Evolutionary conservation across 2,888 invertebrate species (phyloP).

Genomic region (Sipunculus nudus): DNA sequence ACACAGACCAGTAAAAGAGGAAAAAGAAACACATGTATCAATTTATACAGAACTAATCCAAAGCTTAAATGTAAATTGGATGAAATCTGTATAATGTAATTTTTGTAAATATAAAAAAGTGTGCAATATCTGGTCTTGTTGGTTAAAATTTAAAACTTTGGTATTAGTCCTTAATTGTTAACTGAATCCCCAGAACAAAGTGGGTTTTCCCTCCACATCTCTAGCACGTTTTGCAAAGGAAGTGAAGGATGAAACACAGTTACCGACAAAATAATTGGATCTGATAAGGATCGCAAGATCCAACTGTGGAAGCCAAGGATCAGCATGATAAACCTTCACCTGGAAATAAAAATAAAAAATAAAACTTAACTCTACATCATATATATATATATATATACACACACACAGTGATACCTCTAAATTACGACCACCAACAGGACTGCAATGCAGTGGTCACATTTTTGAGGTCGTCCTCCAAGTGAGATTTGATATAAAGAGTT

Average conservation of each 20-base stretch:
- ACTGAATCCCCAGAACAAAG: conserved; percentile 51
- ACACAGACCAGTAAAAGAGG: too few species aligned
- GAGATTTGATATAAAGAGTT: too few species aligned
- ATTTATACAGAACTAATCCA: too few species aligned
- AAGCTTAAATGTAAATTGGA: too few species aligned
- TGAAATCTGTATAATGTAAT: too few species aligned
- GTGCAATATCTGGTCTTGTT: too few species aligned
- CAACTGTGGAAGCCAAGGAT: conserved; percentile 62
- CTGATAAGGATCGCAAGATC: conserved; percentile 60
- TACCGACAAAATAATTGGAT: conserved; percentile 62
- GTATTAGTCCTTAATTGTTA: too few species aligned
- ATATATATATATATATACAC: background rate
- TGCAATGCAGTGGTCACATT: too few species aligned
- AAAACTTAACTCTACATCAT: background rate
- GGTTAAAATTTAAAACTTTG: too few species aligned
- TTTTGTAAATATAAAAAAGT: too few species aligned
- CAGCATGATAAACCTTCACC: conserved; percentile 56
- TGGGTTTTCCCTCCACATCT: conserved; percentile 44
- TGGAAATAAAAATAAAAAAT: conserved; percentile 29
- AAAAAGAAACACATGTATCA: too few species aligned
- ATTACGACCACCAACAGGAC: background rate
- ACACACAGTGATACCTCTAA: background rate
- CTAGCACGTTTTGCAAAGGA: conserved; percentile 59
- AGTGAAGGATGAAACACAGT: conserved; percentile 65
- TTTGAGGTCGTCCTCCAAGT: too few species aligned